A percentile compares a stretch with the other conserved stretches of the same genome.
Evolutionary conservation across 2,113 vertebrate species (phyloP).

Genomic region (Oxyura jamaicensis): DNA sequence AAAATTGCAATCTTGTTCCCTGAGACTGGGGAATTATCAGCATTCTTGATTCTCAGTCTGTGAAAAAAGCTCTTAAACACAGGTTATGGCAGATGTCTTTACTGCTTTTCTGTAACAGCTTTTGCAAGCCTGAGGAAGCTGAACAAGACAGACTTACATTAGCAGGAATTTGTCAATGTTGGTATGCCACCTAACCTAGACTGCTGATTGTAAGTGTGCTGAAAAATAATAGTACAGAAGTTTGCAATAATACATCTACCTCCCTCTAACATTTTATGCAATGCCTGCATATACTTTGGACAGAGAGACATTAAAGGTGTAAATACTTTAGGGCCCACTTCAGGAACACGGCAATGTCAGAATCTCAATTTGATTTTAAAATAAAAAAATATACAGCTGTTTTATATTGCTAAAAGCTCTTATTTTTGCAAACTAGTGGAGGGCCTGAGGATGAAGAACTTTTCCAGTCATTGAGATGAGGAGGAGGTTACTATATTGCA

Average conservation of each 20-base stretch:
- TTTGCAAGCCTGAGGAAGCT: neutral
- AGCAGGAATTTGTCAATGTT: neutral
- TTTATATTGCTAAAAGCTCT: neutral
- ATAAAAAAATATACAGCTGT: neutral
- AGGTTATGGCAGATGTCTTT: neutral
- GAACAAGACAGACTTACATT: neutral
- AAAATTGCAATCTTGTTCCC: neutral
- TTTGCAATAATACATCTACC: neutral
- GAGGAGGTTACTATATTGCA: neutral
- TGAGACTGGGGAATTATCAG: neutral
- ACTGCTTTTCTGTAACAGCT: neutral
- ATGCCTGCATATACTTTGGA: neutral
- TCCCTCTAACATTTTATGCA: neutral
- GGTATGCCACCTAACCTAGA: neutral
- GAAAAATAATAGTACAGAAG: neutral
- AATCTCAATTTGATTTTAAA: rapidly evolving
- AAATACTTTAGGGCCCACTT: rapidly evolving
- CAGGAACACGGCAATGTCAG: neutral
- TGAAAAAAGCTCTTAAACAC: neutral
- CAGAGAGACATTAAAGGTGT: neutral
- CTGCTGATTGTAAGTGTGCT: neutral
- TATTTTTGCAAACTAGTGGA: neutral
- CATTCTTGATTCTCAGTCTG: neutral
- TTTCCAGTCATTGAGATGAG: neutral
- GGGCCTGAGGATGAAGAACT: neutral